These are phyloP conservation scores for Varanus salvator DNA, from an alignment of 2,113 vertebrate genomes.

Conservation along the genomic window DNA sequence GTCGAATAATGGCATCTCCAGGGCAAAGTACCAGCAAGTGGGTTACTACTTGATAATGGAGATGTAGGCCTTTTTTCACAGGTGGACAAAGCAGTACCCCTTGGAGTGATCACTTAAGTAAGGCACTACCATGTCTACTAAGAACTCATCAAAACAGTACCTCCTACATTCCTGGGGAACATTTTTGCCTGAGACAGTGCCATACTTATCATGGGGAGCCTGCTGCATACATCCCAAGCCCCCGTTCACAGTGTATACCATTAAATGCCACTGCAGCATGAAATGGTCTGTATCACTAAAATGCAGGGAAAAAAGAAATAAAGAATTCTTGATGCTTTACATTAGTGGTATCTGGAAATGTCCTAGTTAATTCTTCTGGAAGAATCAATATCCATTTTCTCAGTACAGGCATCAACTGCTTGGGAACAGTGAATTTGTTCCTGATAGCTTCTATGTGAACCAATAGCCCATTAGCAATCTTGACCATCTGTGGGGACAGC, in stretches of 20 bases:
- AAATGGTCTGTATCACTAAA: background rate
- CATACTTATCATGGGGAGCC: background rate
- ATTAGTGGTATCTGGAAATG: background rate
- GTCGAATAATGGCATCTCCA: conserved; percentile 26
- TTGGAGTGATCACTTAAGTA: too few relatives aligned
- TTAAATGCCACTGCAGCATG: background rate
- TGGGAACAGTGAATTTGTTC: background rate
- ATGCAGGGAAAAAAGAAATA: background rate
- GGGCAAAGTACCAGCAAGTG: conserved; percentile 14
- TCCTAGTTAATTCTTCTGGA: background rate
- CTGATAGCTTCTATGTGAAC: background rate
- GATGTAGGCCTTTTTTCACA: background rate
- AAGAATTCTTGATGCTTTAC: background rate
- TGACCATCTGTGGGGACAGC: background rate
- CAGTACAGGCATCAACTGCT: background rate
- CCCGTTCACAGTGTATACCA: background rate
- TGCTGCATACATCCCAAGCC: background rate
- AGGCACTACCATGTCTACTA: background rate
- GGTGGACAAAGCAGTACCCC: background rate
- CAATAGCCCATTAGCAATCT: background rate
- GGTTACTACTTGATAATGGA: conserved; percentile 1
- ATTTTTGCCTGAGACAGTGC: background rate
- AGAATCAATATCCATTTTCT: background rate
- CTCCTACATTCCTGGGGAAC: background rate
- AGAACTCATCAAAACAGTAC: background rate